Conservation (phyloP, 2,888 invertebrate species). For the Pheosia tremula region DNA sequence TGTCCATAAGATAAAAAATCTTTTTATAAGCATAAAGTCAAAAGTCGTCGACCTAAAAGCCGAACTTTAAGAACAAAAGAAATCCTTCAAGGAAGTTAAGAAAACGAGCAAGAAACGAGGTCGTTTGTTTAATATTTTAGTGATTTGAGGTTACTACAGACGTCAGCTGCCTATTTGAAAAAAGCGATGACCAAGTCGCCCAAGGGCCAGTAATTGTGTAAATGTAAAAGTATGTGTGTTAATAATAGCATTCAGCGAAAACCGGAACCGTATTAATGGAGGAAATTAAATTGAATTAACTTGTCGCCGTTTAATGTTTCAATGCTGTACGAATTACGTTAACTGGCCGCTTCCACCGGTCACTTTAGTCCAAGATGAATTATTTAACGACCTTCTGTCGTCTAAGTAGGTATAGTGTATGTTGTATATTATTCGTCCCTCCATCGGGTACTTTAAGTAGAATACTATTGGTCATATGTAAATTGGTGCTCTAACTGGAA, state of each 20-base stretch:
- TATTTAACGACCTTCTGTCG: slow-evolving; percentile 1
- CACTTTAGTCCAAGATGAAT: slow-evolving; percentile 3
- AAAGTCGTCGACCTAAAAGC: slow-evolving; percentile 22
- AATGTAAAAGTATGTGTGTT: background rate
- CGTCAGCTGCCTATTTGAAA: background rate
- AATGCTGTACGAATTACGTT: slow-evolving; percentile 13
- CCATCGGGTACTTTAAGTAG: no score
- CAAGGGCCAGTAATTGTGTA: background rate
- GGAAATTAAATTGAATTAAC: slow-evolving; percentile 36
- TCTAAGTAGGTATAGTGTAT: background rate
- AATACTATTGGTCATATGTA: no score
- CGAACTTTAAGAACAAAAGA: slow-evolving; percentile 24
- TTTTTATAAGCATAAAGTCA: slow-evolving; percentile 14
- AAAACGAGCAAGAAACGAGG: background rate
- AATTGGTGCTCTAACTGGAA: no score
- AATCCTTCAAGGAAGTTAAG: slow-evolving; percentile 13
- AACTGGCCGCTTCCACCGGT: slow-evolving; percentile 8
- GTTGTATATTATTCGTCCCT: no score
- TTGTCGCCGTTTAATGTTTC: slow-evolving; percentile 14
- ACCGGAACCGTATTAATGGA: slow-evolving; percentile 30
- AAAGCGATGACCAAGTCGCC: background rate
- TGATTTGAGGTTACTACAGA: background rate
- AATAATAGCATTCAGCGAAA: slow-evolving; percentile 21
- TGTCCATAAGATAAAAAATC: slow-evolving; percentile 10
- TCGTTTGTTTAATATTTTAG: slow-evolving; percentile 2